phyloP scores from a whole-genome alignment of 53 echinoderm and acorn worm species.

The Crossaster papposus region DNA sequence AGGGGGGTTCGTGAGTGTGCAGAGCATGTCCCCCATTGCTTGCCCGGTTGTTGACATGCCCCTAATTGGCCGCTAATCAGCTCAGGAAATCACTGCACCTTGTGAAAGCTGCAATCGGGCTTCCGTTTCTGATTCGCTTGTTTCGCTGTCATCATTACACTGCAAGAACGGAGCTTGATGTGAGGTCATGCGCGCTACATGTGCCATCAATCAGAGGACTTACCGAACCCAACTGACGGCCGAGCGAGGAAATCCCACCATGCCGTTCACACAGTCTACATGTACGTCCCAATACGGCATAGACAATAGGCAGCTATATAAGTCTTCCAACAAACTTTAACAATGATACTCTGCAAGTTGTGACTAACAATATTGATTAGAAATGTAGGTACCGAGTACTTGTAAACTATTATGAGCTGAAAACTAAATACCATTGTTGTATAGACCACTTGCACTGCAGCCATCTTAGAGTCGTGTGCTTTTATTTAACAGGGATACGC shows the following conservation, averaged over 20 bases:
- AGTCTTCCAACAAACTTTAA: not conserved
- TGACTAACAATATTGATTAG: not conserved
- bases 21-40: slow-evolving; percentile 39
- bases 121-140: slow-evolving; percentile 68
- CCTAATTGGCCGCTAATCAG: slow-evolving; percentile 62
- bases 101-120: slow-evolving; percentile 72
- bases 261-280: not conserved
- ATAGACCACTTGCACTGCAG: too few species aligned
- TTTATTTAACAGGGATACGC: too few species aligned
- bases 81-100: slow-evolving; percentile 70
- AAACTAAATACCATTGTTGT: too few species aligned
- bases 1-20: slow-evolving; percentile 56
- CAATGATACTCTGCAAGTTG: not conserved
- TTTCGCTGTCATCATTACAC: slow-evolving; percentile 72
- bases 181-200: slow-evolving; percentile 60
- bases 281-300: not conserved
- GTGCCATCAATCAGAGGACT: slow-evolving; percentile 62
- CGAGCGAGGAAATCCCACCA: not conserved
- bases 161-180: slow-evolving; percentile 68
- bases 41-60: slow-evolving; percentile 69
- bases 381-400: too few species aligned
- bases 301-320: not conserved
- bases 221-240: not conserved
- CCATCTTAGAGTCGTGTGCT: too few species aligned
- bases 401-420: too few species aligned